phyloP scores from a whole-genome alignment of 2,797 vertebrate genomes.

The Neosilurus mollespiculum region DNA sequence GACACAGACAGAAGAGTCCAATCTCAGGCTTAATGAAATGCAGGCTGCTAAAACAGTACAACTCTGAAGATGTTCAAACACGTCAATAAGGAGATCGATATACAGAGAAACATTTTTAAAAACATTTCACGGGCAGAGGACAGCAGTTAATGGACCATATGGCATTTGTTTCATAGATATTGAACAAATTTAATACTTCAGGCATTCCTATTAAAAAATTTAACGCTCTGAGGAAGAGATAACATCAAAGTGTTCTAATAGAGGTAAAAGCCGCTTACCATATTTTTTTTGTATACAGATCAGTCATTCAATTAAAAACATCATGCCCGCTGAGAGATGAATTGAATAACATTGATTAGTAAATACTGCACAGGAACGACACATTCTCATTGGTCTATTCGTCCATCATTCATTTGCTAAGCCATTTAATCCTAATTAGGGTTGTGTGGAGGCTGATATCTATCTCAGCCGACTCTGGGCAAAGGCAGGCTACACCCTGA shows the following conservation, averaged over 20 bases:
- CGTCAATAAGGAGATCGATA: conserved; percentile 39
- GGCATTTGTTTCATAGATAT: conserved; percentile 11
- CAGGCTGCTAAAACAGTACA: conserved; percentile 42
- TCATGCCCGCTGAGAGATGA: too few species aligned
- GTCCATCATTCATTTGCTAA: too few species aligned
- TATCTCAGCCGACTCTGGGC: too few species aligned
- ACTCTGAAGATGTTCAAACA: conserved; percentile 24
- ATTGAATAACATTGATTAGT: too few species aligned
- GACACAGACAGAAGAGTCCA: conserved; percentile 33
- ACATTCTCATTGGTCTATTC: too few species aligned
- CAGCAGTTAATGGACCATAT: conserved; percentile 25
- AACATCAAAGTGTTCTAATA: background rate
- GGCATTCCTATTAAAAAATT: conserved; percentile 8
- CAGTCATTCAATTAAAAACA: too few species aligned
- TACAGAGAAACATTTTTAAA: conserved; percentile 37
- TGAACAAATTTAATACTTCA: conserved; percentile 23
- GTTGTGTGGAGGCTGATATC: too few species aligned
- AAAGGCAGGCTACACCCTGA: too few species aligned
- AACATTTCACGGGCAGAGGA: conserved; percentile 9
- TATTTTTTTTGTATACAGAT: too few species aligned
- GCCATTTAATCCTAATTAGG: too few species aligned
- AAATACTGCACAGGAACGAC: too few species aligned
- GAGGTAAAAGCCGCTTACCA: background rate
- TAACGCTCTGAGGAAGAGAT: background rate
- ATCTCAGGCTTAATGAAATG: conserved; percentile 37